Percentiles rank a stretch among this genome's conserved stretches.
phyloP scores from a whole-genome alignment of 2,888 invertebrate genomes.

The Amblyjoppa proteus region DNA sequence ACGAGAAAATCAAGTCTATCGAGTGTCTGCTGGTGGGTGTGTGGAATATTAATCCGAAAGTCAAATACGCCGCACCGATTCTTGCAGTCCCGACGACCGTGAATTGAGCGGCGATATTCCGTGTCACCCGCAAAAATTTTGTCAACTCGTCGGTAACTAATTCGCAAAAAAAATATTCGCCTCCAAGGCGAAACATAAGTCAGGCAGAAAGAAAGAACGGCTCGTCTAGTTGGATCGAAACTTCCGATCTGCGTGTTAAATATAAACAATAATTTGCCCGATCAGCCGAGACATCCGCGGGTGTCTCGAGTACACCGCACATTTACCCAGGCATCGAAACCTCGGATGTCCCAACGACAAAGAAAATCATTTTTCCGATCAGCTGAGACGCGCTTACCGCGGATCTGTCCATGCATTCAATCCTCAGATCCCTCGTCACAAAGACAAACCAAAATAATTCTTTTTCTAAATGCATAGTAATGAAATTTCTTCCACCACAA shows the following conservation, averaged over 20 bases:
- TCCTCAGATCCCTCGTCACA: not conserved
- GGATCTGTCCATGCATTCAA: not conserved
- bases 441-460: too few species aligned
- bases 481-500: too few species aligned
- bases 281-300: too few species aligned
- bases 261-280: not conserved
- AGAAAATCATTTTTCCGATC: not conserved
- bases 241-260: not conserved
- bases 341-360: not conserved
- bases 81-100: not conserved
- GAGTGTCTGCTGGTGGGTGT: not conserved
- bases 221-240: not conserved
- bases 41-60: not conserved
- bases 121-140: not conserved
- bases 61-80: conserved; percentile 8
- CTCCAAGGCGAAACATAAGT: not conserved
- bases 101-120: not conserved
- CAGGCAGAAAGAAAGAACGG: not conserved
- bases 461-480: too few species aligned
- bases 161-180: not conserved
- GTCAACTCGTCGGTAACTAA: not conserved
- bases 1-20: conserved; percentile 34
- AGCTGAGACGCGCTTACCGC: not conserved
- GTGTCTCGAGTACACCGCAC: too few species aligned
- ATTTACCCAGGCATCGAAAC: not conserved